Percentiles rank a stretch among this genome's conserved stretches.
Conservation (phyloP, 2,797 vertebrate species). For the Potorous gilbertii region DNA sequence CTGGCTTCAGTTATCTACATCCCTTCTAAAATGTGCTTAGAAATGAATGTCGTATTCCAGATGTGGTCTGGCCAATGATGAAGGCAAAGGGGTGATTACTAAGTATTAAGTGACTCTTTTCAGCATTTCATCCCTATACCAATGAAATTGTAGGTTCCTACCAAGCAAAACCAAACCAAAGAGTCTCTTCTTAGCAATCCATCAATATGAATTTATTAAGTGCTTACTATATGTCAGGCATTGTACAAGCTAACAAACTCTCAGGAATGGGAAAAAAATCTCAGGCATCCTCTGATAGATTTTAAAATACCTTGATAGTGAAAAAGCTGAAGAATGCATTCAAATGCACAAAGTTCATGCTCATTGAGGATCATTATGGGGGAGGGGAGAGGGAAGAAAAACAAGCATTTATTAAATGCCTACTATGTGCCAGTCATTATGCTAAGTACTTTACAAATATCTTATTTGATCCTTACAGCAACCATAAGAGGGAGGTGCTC, state of each 20-base stretch:
- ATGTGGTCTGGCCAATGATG: not conserved
- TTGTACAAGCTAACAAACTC: not conserved
- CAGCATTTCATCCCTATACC: not conserved
- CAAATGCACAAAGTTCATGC: not conserved
- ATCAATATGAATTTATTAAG: not conserved
- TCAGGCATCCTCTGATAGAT: not conserved
- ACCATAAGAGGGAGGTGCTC: not conserved
- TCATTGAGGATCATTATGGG: not conserved
- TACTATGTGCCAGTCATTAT: not conserved
- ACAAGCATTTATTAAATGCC: not conserved
- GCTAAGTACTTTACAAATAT: not conserved
- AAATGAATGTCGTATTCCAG: not conserved
- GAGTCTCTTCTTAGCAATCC: not conserved
- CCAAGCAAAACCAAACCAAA: not conserved
- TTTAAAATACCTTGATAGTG: not conserved
- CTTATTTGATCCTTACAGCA: not conserved
- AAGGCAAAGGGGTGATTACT: not conserved
- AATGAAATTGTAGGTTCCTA: not conserved
- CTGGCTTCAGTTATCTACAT: not conserved
- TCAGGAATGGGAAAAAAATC: not conserved
- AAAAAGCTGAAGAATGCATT: not conserved
- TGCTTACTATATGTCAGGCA: not conserved
- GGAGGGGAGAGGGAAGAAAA: not conserved
- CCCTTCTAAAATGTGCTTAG: not conserved
- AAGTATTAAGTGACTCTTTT: not conserved